Evolutionary conservation across 1,140 invertebrate species (phyloP).

Genomic region (Bemisia tabaci): DNA sequence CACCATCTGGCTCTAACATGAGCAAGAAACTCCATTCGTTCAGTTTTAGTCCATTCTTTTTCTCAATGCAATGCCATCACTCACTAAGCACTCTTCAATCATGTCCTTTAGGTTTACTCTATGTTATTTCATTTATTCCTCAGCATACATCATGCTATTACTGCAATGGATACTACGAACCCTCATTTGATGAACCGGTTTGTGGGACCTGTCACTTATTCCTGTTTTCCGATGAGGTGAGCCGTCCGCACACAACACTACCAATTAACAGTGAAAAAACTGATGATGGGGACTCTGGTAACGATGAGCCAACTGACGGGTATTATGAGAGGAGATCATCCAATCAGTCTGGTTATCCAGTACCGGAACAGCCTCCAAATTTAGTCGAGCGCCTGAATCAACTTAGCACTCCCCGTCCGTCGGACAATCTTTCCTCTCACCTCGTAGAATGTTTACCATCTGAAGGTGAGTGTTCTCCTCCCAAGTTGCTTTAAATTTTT

Average conservation of each 20-base stretch:
- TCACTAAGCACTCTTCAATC: too few species aligned
- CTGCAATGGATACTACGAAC: constrained; percentile 85
- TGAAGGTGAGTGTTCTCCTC: constrained; percentile 35
- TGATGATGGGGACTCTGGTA: constrained; percentile 61
- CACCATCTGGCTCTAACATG: too few species aligned
- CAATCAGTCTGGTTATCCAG: constrained; percentile 15
- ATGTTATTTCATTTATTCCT: constrained; percentile 28
- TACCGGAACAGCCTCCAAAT: constrained; percentile 27
- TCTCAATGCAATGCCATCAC: too few species aligned
- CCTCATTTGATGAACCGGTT: constrained; percentile 79
- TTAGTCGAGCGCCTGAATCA: constrained; percentile 34
- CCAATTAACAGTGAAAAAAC: constrained; percentile 40
- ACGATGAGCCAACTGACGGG: constrained; percentile 8
- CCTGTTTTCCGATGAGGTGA: constrained; percentile 66
- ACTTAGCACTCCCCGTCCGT: constrained; percentile 31
- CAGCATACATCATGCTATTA: constrained; percentile 56
- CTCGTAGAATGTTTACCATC: constrained; percentile 45
- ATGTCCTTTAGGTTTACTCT: too few species aligned
- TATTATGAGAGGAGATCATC: constrained; percentile 3
- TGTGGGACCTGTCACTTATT: constrained; percentile 86
- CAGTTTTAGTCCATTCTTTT: neutral
- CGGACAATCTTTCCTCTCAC: constrained; percentile 28
- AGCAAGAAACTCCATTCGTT: neutral
- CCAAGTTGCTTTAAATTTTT: too few species aligned
- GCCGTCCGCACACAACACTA: neutral